Percentiles rank a stretch among this genome's conserved stretches.
Conservation (phyloP, 2,888 invertebrate species). For the Scaeva pyrastri region DNA sequence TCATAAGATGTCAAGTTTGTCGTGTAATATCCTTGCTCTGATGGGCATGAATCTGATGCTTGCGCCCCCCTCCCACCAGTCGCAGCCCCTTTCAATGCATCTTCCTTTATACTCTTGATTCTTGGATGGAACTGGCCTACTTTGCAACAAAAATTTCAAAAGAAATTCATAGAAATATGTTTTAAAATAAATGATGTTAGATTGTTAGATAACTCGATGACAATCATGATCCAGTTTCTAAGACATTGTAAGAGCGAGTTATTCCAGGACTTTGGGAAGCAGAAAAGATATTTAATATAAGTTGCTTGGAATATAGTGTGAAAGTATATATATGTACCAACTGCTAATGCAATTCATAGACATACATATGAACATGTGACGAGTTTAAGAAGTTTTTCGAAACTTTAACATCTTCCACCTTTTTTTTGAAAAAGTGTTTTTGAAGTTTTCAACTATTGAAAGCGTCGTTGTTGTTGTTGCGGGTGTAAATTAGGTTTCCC, state of each 20-base stretch:
- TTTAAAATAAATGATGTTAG: constrained; percentile 23
- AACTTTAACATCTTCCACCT: background rate
- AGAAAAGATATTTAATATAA: constrained; percentile 2
- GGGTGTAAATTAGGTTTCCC: background rate
- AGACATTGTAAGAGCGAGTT: background rate
- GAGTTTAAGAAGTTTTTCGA: background rate
- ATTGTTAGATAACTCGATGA: constrained; percentile 14
- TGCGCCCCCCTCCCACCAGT: background rate
- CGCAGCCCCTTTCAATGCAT: constrained; percentile 5
- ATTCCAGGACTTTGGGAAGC: background rate
- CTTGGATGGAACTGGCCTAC: background rate
- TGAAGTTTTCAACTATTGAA: background rate
- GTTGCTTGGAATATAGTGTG: background rate
- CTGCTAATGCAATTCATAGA: background rate
- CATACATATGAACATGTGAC: background rate
- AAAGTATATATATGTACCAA: background rate
- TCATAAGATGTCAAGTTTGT: constrained; percentile 32
- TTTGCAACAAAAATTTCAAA: background rate
- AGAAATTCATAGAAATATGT: constrained; percentile 20
- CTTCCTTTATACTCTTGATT: background rate
- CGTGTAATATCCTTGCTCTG: constrained; percentile 33
- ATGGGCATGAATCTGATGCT: constrained; percentile 29
- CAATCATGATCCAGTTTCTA: constrained; percentile 24
- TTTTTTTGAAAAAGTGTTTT: background rate
- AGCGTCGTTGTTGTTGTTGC: background rate